These are phyloP conservation scores for Drosophila setifemur DNA, from an alignment of 1,140 invertebrate genomes.

Conservation along the genomic window DNA sequence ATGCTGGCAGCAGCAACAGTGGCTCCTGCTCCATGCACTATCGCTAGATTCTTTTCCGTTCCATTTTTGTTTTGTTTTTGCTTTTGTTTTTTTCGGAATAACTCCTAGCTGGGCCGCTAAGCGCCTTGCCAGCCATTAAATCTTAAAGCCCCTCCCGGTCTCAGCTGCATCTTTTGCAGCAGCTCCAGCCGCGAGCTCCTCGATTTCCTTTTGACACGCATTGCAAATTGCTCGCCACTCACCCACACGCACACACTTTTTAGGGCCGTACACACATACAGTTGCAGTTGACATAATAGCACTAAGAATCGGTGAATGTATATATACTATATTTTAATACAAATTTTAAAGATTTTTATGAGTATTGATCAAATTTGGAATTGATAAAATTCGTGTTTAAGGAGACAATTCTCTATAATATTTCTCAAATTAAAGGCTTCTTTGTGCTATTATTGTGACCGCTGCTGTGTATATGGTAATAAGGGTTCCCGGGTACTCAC, in stretches of 20 bases:
- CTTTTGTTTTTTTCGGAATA: slow-evolving; percentile 14
- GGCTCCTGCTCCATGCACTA: slow-evolving; percentile 9
- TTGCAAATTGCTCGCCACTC: slow-evolving; percentile 54
- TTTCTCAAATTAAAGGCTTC: too few relatives aligned
- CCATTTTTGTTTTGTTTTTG: neutral
- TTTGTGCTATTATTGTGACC: neutral
- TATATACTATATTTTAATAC: too few relatives aligned
- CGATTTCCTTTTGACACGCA: slow-evolving; percentile 73
- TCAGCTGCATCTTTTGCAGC: slow-evolving; percentile 28
- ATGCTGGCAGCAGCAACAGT: slow-evolving; percentile 36
- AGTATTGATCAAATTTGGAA: too few relatives aligned
- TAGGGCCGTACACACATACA: too few relatives aligned
- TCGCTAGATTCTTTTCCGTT: neutral
- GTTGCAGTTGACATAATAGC: too few relatives aligned
- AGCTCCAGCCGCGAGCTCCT: slow-evolving; percentile 47
- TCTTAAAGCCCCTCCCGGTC: slow-evolving; percentile 43
- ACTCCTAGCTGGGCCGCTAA: slow-evolving; percentile 27
- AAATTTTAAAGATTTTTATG: too few relatives aligned
- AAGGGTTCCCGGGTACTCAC: slow-evolving; percentile 85
- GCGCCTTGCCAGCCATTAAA: slow-evolving; percentile 45
- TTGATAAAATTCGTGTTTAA: too few relatives aligned
- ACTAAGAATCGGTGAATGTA: too few relatives aligned
- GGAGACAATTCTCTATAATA: neutral
- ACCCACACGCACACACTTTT: slow-evolving; percentile 1
- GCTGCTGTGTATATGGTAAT: neutral